A percentile compares a stretch with the other conserved stretches of the same genome.
Conservation (phyloP, 23 tunicate genomes). For the Styela clava region DNA sequence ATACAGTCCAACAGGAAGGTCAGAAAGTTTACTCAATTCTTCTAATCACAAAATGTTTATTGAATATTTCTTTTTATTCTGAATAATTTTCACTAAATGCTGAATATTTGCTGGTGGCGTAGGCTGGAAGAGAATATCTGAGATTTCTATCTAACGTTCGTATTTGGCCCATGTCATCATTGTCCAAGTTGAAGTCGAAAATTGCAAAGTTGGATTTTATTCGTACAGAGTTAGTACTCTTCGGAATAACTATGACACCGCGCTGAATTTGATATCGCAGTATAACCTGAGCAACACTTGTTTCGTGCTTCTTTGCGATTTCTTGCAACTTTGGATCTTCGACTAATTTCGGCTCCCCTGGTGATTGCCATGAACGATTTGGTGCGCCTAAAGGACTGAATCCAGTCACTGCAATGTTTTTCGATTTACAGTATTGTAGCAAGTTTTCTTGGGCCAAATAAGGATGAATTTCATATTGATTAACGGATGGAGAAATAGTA, state of each 20-base stretch:
- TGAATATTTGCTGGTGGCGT: neutral
- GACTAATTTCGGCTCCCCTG: neutral
- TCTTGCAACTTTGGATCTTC: neutral
- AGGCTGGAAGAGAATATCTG: neutral
- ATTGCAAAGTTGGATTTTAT: neutral
- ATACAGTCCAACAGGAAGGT: no score
- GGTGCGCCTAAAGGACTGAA: constrained; percentile 32
- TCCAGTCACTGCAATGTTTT: constrained; percentile 19
- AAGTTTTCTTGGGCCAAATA: constrained; percentile 22
- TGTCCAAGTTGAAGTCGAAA: constrained; percentile 7
- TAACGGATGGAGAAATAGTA: constrained; percentile 34
- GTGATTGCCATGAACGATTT: constrained; percentile 6
- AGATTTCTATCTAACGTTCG: constrained; percentile 3
- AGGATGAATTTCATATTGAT: constrained; percentile 58
- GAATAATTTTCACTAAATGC: constrained; percentile 15
- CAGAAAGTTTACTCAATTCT: no score
- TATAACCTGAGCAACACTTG: constrained; percentile 20
- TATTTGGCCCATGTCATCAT: constrained; percentile 12
- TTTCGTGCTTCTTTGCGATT: neutral
- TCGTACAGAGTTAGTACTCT: neutral
- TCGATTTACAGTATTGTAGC: neutral
- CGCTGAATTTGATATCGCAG: constrained; percentile 23
- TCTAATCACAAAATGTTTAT: no score
- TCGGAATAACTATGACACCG: constrained; percentile 2
- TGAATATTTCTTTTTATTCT: no score